phyloP scores from a whole-genome alignment of 2,113 vertebrate species.

The Nettapus auritus region DNA sequence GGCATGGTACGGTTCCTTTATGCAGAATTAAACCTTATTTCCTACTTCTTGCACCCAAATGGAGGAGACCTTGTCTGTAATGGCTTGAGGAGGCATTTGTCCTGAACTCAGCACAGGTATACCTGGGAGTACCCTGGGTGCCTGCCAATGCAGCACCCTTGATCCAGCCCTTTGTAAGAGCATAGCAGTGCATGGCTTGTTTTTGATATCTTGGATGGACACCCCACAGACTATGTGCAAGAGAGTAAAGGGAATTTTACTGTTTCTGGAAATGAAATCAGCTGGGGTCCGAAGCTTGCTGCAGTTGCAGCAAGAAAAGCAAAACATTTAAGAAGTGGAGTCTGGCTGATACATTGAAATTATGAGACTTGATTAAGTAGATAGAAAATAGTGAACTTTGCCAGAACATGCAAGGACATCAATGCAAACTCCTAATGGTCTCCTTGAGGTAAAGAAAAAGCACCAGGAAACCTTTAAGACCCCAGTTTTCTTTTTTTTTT shows the following conservation, averaged over 20 bases:
- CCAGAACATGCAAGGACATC: background rate
- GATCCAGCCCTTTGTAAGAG: background rate
- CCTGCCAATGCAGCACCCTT: background rate
- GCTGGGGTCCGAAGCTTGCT: background rate
- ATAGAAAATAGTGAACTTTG: slow-evolving; percentile 13
- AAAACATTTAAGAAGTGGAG: background rate
- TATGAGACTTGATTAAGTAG: background rate
- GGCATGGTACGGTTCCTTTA: background rate
- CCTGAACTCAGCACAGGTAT: background rate
- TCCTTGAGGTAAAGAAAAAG: background rate
- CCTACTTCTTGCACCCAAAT: background rate
- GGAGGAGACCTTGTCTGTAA: background rate
- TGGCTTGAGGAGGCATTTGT: background rate
- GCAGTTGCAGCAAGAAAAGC: background rate
- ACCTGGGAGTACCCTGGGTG: background rate
- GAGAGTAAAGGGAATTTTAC: background rate
- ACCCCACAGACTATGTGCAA: rapidly evolving
- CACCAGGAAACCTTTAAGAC: slow-evolving; percentile 51
- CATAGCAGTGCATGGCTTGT: background rate
- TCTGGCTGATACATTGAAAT: background rate
- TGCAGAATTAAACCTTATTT: background rate
- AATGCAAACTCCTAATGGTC: background rate
- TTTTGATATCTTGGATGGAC: background rate
- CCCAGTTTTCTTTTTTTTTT: slow-evolving; percentile 19
- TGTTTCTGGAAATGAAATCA: background rate